Conservation (phyloP, 2,113 vertebrate species). For the Falcunculus frontatus region DNA sequence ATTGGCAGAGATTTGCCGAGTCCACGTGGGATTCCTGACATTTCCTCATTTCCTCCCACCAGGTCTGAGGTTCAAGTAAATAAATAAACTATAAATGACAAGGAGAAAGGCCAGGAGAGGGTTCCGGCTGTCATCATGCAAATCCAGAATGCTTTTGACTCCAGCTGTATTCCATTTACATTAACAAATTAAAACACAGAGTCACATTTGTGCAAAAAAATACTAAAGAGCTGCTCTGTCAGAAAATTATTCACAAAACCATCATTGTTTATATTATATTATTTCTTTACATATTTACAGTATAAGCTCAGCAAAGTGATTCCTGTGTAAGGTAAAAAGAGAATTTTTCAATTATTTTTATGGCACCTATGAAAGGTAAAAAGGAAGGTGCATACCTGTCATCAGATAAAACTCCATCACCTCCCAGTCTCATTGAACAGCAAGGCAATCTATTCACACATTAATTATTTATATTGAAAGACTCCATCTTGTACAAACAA, state of each 20-base stretch:
- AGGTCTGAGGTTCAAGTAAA: neutral
- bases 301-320: neutral
- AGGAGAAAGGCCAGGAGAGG: neutral
- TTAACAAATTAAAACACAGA: neutral
- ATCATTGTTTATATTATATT: neutral
- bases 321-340: neutral
- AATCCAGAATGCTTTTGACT: neutral
- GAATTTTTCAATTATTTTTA: neutral
- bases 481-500: neutral
- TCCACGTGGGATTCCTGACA: neutral
- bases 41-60: neutral
- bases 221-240: neutral
- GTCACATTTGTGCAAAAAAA: neutral
- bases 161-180: neutral
- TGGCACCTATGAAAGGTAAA: neutral
- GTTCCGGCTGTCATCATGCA: neutral
- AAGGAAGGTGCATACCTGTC: neutral
- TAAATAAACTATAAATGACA: neutral
- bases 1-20: neutral
- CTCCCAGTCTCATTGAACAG: neutral
- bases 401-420: neutral
- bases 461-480: slow-evolving; percentile 29
- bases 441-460: neutral
- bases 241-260: neutral
- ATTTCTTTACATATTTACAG: neutral